Conservation (phyloP, 2,113 vertebrate genomes). For the Acrocephalus arundinaceus region DNA sequence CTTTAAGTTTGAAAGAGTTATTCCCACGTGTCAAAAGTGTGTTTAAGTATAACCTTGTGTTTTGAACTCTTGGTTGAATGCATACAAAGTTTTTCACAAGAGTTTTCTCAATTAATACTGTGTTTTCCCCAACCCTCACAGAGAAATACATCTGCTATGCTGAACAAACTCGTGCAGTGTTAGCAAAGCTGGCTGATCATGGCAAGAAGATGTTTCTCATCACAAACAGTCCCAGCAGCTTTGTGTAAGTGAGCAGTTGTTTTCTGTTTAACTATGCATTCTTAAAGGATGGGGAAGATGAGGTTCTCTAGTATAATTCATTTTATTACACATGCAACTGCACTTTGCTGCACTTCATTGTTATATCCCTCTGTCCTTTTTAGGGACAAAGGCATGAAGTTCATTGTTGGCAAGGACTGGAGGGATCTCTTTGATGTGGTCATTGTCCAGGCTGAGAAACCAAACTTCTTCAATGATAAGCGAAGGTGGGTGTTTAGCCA, state of each 20-base stretch:
- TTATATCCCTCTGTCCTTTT: background rate
- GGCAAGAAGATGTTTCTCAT: conserved; percentile 99
- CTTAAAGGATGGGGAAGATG: background rate
- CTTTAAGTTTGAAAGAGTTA: background rate
- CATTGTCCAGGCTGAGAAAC: conserved; percentile 97
- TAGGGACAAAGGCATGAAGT: conserved; percentile 95
- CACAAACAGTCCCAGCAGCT: conserved; percentile 97
- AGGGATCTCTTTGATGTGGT: conserved; percentile 95
- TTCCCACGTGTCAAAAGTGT: background rate
- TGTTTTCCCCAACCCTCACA: conserved; percentile 48
- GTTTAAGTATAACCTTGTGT: background rate
- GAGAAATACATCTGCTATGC: conserved; percentile 95
- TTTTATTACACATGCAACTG: background rate
- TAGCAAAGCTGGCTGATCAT: conserved; percentile 88
- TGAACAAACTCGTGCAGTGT: conserved; percentile 90
- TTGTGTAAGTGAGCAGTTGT: conserved; percentile 86
- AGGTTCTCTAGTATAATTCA: background rate
- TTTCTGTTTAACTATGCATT: background rate
- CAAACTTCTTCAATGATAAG: conserved; percentile 95
- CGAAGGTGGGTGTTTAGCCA: conserved; percentile 81
- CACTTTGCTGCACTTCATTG: background rate
- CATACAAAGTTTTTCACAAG: background rate
- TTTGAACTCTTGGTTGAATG: background rate
- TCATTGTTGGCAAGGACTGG: conserved; percentile 97
- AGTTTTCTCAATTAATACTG: background rate